Evolutionary conservation across 2,113 vertebrate genomes (phyloP).

Genomic region (Scytalopus superciliaris): DNA sequence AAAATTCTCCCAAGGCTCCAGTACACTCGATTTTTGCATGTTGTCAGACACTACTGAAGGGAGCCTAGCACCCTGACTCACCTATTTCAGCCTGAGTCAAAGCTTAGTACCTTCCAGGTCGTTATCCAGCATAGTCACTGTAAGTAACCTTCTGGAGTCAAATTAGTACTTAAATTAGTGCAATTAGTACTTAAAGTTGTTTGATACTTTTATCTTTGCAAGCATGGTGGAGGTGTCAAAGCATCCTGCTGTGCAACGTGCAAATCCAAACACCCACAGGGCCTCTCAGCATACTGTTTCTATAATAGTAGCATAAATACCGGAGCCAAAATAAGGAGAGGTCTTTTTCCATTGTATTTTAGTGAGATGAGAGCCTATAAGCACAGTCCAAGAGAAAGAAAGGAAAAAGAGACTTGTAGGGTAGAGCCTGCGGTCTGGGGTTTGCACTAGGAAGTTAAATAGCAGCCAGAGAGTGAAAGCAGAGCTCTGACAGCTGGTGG

Average conservation of each 20-base stretch:
- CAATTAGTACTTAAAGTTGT: not conserved
- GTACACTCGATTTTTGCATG: not conserved
- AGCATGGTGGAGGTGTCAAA: not conserved
- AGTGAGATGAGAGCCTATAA: not conserved
- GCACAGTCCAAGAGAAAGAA: not conserved
- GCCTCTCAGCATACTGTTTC: not conserved
- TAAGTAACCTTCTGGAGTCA: not conserved
- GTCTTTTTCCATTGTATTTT: not conserved
- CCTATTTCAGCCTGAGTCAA: not conserved
- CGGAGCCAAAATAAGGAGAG: not conserved
- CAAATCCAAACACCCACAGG: fast-evolving
- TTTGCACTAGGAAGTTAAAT: not conserved
- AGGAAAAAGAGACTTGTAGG: not conserved
- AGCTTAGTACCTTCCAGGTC: not conserved
- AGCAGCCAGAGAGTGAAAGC: conserved; percentile 18
- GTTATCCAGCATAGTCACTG: not conserved
- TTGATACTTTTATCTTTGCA: not conserved
- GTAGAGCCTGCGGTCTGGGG: not conserved
- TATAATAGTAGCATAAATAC: not conserved
- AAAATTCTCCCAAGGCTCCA: not conserved
- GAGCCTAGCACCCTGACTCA: not conserved
- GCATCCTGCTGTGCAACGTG: fast-evolving
- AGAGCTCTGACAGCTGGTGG: not conserved
- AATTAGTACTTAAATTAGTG: not conserved
- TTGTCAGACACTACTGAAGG: fast-evolving